phyloP scores from a whole-genome alignment of 2,113 vertebrate genomes.

The Pyxicephalus adspersus region DNA sequence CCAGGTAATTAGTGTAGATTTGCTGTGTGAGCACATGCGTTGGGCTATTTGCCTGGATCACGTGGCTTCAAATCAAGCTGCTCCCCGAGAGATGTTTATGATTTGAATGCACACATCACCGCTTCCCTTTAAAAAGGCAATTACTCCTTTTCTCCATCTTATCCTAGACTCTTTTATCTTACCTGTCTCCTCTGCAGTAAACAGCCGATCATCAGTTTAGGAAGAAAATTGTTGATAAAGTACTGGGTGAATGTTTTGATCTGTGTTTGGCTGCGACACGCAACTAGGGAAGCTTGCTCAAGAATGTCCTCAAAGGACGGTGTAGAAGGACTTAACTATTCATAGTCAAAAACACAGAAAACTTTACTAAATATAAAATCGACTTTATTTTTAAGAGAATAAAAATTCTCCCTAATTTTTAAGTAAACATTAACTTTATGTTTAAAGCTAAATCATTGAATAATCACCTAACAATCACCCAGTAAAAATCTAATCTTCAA shows the following conservation, averaged over 20 bases:
- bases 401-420: no score
- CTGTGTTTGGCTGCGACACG: not conserved
- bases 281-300: not conserved
- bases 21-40: not conserved
- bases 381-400: no score
- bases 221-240: constrained; percentile 5
- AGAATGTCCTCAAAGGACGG: constrained; percentile 13
- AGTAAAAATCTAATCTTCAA: no score
- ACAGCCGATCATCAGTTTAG: constrained; percentile 9
- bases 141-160: constrained; percentile 8
- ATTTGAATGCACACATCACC: constrained; percentile 3
- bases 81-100: constrained; percentile 19
- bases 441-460: no score
- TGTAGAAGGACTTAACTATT: not conserved
- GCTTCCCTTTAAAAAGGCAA: constrained; percentile 28
- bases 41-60: constrained; percentile 1
- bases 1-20: constrained; percentile 35
- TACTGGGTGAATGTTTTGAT: not conserved
- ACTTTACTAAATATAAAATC: no score
- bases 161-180: not conserved
- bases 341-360: not conserved
- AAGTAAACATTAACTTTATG: no score
- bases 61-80: constrained; percentile 10
- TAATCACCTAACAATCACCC: no score
- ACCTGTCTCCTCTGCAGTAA: constrained; percentile 1